phyloP scores from a whole-genome alignment of 2,113 vertebrate species.

The Pelmatolapia mariae region DNA sequence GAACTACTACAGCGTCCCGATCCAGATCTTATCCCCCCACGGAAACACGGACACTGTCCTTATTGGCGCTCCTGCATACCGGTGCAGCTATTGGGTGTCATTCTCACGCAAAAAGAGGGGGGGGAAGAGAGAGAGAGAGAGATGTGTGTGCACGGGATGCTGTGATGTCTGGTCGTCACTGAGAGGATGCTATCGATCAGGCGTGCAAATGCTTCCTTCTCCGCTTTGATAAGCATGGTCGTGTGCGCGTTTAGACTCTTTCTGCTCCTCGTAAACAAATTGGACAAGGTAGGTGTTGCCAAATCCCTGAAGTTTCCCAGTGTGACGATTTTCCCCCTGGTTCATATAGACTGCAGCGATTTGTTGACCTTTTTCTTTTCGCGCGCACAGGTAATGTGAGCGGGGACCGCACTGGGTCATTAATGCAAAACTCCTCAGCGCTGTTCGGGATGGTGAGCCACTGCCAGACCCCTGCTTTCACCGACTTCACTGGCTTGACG shows the following conservation, averaged over 20 bases:
- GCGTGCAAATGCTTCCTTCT: neutral
- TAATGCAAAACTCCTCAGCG: slow-evolving; percentile 66
- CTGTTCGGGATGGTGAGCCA: slow-evolving; percentile 74
- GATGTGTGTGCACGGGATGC: slow-evolving; percentile 34
- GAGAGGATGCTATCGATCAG: slow-evolving; percentile 66
- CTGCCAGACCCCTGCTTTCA: slow-evolving; percentile 65
- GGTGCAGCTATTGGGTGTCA: slow-evolving; percentile 49
- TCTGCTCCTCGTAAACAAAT: neutral
- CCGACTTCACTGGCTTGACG: slow-evolving; percentile 64
- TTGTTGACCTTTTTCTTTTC: neutral
- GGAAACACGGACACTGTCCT: slow-evolving; percentile 2
- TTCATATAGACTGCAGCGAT: neutral
- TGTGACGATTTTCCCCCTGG: fast-evolving
- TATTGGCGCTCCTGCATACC: slow-evolving; percentile 40
- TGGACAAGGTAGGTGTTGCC: slow-evolving; percentile 47
- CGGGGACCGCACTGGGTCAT: slow-evolving; percentile 42
- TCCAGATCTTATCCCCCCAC: slow-evolving; percentile 28
- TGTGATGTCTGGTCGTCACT: slow-evolving; percentile 54
- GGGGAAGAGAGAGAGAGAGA: neutral
- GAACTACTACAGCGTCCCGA: neutral
- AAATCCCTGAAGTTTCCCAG: fast-evolving
- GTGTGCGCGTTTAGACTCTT: neutral
- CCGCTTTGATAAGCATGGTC: slow-evolving; percentile 37
- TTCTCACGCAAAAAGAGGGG: neutral
- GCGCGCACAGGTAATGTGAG: slow-evolving; percentile 55